phyloP scores from a whole-genome alignment of 2,113 vertebrate genomes.

The Colius striatus region DNA sequence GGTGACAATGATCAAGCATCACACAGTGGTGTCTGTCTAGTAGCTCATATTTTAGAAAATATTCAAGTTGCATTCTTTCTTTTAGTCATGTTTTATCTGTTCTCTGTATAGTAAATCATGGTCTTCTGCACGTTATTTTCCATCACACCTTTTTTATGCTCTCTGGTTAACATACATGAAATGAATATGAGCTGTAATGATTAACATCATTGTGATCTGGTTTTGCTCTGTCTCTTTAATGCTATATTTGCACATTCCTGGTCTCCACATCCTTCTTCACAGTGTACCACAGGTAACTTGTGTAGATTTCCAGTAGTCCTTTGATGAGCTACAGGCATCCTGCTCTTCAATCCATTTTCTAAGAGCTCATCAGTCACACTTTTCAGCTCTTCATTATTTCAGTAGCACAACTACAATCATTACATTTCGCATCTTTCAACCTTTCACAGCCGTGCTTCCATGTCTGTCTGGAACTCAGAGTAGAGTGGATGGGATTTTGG shows the following conservation, averaged over 20 bases:
- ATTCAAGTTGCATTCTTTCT: not conserved
- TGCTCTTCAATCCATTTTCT: not conserved
- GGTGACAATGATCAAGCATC: not conserved
- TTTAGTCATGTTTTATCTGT: not conserved
- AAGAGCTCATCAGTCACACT: not conserved
- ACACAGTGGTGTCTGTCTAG: not conserved
- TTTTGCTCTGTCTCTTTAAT: not conserved
- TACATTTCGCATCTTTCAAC: not conserved
- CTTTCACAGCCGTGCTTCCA: not conserved
- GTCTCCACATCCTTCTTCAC: not conserved
- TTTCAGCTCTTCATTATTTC: not conserved
- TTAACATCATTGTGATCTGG: not conserved
- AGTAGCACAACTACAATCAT: not conserved
- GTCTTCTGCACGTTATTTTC: not conserved
- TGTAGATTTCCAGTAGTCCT: not conserved
- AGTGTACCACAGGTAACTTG: not conserved
- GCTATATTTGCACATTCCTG: not conserved
- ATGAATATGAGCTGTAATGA: not conserved
- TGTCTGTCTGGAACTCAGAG: not conserved
- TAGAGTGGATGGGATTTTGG: not conserved
- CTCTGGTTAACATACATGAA: conserved; percentile 7
- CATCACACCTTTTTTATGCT: not conserved
- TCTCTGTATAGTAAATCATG: not conserved
- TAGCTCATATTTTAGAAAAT: not conserved
- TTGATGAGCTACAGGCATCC: not conserved